Evolutionary conservation across 2,888 invertebrate genomes (phyloP), one percentile per base, ranked within the genome.

Genomic region (Nezara viridula): DNA sequence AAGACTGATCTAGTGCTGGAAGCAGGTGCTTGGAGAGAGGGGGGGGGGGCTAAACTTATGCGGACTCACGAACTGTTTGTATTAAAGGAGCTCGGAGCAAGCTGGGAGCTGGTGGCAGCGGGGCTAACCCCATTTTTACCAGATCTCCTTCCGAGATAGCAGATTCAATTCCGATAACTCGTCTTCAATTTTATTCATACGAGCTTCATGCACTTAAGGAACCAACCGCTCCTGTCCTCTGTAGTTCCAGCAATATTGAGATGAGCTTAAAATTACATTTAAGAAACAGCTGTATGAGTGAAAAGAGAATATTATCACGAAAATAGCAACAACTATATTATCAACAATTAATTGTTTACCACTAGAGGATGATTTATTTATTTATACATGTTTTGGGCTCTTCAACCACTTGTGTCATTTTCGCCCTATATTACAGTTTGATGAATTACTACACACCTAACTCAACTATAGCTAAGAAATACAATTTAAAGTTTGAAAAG

Each of bases 121-220:
- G 4, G 60, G 32, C 66, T 21, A 32, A 73, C 32, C 66, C 60
- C 66, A 37, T 73, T 73, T 73, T 73, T 73, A 27, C 32, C 16
- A 32, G 66, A 73, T 73, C 66, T 73, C 32, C 7, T 37, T 37
- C 60, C 66, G 19, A 14, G 66, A 73, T 73, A 73, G 66, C 66
- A 73, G 66, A 73, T 73, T 73, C 66, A 73, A 73, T 73, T 73
- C 66, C 66, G 66, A 73, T 73, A 73, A 37, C 66, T 32, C 32
- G 66, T 73, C 66, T 73, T 73, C 66, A 73, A 73, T 73, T 73
- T 73, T 73, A 73, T 73, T 73, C 66, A 73, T 73, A 73, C 66
- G 66, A 9, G 66, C 19, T 7, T 73, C 37, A 37, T 73, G 66
- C 32, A 73, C 66, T 73, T 73, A 73, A 4, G 6, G 10, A 19